Conservation (phyloP, 92 coral and sea anemone genomes). For the Epizoanthus rinbou region DNA sequence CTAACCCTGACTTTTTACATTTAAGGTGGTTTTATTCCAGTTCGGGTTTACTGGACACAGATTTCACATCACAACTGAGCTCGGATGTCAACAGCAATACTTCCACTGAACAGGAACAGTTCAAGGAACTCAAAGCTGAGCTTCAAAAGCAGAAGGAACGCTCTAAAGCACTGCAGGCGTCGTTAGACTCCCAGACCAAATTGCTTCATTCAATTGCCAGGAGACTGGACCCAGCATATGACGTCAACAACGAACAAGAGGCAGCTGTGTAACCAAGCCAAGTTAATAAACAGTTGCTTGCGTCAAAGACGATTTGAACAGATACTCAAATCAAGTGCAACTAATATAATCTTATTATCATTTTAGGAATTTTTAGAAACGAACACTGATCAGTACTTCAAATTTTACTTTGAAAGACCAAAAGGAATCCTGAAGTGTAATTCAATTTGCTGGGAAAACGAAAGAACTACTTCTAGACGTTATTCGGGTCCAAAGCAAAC, state of each 20-base stretch:
- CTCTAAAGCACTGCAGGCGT: constrained; percentile 57
- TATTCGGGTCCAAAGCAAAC: no score
- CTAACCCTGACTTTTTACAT: no score
- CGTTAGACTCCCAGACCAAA: constrained; percentile 67
- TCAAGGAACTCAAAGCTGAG: constrained; percentile 38
- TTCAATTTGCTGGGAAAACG: no score
- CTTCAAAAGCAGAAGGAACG: constrained; percentile 60
- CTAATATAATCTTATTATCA: no score
- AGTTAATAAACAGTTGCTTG: neutral
- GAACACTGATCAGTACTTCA: no score
- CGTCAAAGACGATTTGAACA: no score
- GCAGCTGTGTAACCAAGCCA: constrained; percentile 27
- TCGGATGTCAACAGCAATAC: neutral
- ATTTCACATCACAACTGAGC: constrained; percentile 32
- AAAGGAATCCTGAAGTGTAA: no score
- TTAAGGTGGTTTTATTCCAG: constrained; percentile 31
- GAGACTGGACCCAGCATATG: constrained; percentile 52
- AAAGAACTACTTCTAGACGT: no score
- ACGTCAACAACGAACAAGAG: constrained; percentile 7
- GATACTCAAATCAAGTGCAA: no score
- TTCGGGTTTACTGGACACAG: constrained; percentile 11
- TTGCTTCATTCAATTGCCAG: constrained; percentile 62
- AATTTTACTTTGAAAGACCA: no score
- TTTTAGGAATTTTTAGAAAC: no score
- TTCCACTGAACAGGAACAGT: constrained; percentile 29